These are phyloP conservation scores for Lasioglossum vierecki DNA, from an alignment of 2,888 invertebrate species.

Conservation along the genomic window DNA sequence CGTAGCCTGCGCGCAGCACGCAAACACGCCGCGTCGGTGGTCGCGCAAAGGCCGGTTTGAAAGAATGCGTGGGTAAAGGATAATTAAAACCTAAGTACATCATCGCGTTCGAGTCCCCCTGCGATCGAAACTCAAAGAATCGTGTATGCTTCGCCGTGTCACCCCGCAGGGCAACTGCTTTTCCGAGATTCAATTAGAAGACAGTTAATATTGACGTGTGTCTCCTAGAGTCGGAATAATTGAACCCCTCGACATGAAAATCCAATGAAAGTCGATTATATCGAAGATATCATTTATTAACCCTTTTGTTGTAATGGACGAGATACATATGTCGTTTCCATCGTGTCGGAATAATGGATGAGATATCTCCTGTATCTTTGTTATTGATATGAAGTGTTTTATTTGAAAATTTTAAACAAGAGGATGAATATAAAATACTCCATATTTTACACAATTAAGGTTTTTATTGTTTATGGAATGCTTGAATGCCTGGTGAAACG, in stretches of 20 bases:
- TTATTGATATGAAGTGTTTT: no score
- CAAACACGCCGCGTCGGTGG: background rate
- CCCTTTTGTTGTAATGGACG: no score
- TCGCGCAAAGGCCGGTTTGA: background rate
- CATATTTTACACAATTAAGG: no score
- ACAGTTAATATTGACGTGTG: background rate
- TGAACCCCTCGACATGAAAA: background rate
- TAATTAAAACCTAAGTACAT: background rate
- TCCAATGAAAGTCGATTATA: background rate
- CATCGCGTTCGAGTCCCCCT: background rate
- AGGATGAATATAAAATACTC: no score
- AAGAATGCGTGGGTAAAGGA: background rate
- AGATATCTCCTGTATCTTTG: no score
- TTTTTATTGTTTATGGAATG: no score
- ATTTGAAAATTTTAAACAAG: no score
- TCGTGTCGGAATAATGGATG: no score
- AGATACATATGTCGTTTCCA: no score
- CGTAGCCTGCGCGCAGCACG: background rate
- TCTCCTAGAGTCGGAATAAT: background rate
- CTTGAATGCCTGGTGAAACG: no score
- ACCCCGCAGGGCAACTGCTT: background rate
- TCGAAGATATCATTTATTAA: background rate
- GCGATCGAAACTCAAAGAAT: background rate
- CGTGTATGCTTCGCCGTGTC: background rate
- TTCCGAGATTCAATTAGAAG: background rate